Conservation (phyloP, 2,113 vertebrate species). For the Campylomormyrus tamandua region DNA sequence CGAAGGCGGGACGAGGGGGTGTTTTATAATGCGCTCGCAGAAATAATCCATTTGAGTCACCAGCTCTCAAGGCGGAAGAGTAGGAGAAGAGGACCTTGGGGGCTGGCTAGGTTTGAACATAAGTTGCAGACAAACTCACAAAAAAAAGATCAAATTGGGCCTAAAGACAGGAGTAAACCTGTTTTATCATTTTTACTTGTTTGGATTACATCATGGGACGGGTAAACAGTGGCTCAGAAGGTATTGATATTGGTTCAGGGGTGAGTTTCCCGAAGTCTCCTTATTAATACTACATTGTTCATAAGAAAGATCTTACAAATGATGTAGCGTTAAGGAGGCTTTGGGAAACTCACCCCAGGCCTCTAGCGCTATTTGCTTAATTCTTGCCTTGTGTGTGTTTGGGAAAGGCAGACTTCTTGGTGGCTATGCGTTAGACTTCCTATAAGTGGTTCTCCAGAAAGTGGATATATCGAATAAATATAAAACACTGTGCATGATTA, state of each 20-base stretch:
- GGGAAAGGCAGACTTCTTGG: not conserved
- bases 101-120: not conserved
- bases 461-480: not conserved
- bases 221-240: not conserved
- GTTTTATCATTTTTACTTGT: not conserved
- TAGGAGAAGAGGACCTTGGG: conserved; percentile 1
- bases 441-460: not conserved
- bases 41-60: conserved; percentile 21
- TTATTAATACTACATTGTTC: no score
- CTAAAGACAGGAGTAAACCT: not conserved
- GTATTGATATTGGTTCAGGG: not conserved
- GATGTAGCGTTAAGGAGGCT: no score
- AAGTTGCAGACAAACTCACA: not conserved
- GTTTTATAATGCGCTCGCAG: conserved; percentile 11
- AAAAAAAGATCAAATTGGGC: conserved; percentile 5
- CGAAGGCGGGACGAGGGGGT: not conserved
- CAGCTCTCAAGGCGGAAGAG: not conserved
- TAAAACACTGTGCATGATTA: not conserved
- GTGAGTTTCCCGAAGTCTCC: no score
- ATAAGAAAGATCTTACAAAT: no score
- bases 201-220: not conserved
- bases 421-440: not conserved
- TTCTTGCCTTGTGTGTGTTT: not conserved
- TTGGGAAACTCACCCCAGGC: not conserved
- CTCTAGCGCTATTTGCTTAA: not conserved